Conservation (phyloP, 2,888 invertebrate genomes). For the Epirrhoe alternata region DNA sequence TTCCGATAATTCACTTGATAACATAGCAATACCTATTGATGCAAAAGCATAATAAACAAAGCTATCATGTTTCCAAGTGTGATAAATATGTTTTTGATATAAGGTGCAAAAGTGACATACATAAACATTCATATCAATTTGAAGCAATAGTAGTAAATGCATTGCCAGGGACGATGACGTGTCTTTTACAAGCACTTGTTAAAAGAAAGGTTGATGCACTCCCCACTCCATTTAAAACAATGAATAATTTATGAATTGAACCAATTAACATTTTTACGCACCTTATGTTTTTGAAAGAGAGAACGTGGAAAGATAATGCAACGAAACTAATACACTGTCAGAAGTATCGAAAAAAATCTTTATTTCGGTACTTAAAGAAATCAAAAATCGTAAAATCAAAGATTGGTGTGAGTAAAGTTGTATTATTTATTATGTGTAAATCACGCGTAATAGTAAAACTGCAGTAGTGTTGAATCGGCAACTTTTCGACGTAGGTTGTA, state of each 20-base stretch:
- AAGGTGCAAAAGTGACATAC: constrained; percentile 50
- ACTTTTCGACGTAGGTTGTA: neutral
- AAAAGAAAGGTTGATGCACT: constrained; percentile 49
- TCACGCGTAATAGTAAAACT: neutral
- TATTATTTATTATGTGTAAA: neutral
- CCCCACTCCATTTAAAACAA: constrained; percentile 25
- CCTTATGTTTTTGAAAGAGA: constrained; percentile 16
- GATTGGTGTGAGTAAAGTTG: neutral
- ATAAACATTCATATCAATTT: constrained; percentile 58
- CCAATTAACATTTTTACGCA: constrained; percentile 27
- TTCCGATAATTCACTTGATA: constrained; percentile 30
- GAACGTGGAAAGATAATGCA: neutral
- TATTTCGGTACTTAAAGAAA: neutral
- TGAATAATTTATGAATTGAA: constrained; percentile 30
- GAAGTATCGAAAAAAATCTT: neutral
- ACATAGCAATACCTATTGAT: constrained; percentile 44
- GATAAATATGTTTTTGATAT: constrained; percentile 35
- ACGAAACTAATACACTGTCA: neutral
- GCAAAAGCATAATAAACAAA: constrained; percentile 47
- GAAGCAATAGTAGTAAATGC: constrained; percentile 37
- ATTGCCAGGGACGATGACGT: constrained; percentile 43
- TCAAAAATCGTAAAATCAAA: neutral
- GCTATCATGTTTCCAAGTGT: constrained; percentile 48
- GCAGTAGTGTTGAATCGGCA: neutral
- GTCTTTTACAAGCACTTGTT: constrained; percentile 39